Evolutionary conservation across 2,888 invertebrate species (phyloP), one percentile per base, ranked within the genome.

Genomic region (Phaonia tiefii): DNA sequence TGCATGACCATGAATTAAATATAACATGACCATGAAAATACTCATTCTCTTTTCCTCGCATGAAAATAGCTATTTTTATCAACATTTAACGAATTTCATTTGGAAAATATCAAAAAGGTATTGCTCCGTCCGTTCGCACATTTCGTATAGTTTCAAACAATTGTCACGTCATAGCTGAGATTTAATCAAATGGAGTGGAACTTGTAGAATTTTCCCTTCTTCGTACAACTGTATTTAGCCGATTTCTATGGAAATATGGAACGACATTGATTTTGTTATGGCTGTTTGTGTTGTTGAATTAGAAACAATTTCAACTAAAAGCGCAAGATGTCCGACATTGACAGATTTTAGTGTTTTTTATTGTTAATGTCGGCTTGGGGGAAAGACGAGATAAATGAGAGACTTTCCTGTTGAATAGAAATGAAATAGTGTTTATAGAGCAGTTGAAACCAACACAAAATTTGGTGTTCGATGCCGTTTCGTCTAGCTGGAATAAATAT

Each of bases 1-100:
- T 54, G 70, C 75, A 71, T 71, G 20, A 60, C 13, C 79, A 75
- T 67, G 79, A 58, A 75, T 71, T 75, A 42, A 63, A 42, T 63
- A 63, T 46, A 75, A 75, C 75, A 58, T 75, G 71, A 75, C 71
- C 71, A 79, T 67, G 67, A 75, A 71, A n/a, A n/a, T n/a, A 67
- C 58, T 42, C 37, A 10, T 22, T 13, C 20, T 39, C 10, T 54
- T 39, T 31, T 39, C 49, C 71, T 31, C 17, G 25, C 63, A 8
- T 31, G 3, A 3, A 58, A 37, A 25, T 51, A 75, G 66, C 22
- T 46, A 63, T 63, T 74, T 39, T 63, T 60, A 39, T 15, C 31
- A 3, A 31, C 31, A 31, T 31, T 31, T 31, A 5, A 5, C 8
- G 31, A 5, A 31, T 8, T 5, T 31, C 31, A 5, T 31, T 31